Percentiles rank a stretch among this genome's conserved stretches.
These are phyloP conservation scores for Morelia viridis DNA, from an alignment of 2,797 vertebrate species.

Conservation along the genomic window DNA sequence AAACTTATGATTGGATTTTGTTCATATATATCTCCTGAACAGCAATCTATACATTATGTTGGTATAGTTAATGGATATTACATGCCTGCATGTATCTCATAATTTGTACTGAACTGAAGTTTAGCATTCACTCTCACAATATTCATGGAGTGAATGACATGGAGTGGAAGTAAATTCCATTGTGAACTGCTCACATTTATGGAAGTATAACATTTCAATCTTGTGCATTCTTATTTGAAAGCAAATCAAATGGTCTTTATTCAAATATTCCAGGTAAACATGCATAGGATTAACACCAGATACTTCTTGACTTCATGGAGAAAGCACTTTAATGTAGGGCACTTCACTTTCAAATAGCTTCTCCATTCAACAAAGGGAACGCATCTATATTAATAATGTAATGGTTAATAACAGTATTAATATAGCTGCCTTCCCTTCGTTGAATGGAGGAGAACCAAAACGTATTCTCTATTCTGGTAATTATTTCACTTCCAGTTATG, in stretches of 20 bases:
- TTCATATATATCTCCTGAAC: not conserved
- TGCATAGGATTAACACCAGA: not conserved
- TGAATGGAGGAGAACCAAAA: not conserved
- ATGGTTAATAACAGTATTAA: not conserved
- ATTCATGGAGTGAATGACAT: not conserved
- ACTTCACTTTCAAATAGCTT: not conserved
- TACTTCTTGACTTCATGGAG: not conserved
- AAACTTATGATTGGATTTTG: not conserved
- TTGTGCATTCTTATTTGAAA: not conserved
- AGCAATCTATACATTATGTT: not conserved
- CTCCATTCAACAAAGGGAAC: not conserved
- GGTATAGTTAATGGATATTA: not conserved
- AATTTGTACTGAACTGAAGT: not conserved
- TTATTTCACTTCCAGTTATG: not conserved
- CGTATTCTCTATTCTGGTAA: not conserved
- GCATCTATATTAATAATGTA: not conserved
- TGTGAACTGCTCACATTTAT: not conserved
- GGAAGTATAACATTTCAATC: not conserved
- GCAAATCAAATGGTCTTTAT: not conserved
- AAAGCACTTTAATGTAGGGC: not conserved
- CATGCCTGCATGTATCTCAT: not conserved
- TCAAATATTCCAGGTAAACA: not conserved
- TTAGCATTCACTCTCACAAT: not conserved
- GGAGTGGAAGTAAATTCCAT: not conserved
- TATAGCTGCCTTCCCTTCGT: not conserved